Base-by-base conservation (phyloP, 2,888 invertebrate genomes). In the Heterodera filipjevi region DNA sequence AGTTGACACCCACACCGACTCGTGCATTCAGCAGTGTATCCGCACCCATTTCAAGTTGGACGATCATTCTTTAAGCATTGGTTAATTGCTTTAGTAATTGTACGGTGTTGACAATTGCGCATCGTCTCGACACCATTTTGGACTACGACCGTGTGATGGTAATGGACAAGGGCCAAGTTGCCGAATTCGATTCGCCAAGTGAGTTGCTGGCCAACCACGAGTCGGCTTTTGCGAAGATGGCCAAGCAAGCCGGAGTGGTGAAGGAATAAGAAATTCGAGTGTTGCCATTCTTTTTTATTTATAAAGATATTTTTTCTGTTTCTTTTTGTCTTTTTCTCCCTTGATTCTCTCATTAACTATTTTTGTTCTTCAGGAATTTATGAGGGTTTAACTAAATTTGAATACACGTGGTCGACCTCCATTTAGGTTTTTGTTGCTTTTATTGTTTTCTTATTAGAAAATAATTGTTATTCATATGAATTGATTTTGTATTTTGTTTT, bases 101-200 rank as follows among this genome's bases (percentile, higher is more conserved):
- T 30, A 87, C 87, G 0, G 82, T 85, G 0, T 81, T 87, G 27
- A 84, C 86, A 12, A 87, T 87, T 49, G 96, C 96, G 49, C 96
- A 96, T 91, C 92, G 96, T 32, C 92, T 96, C 81, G 95, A 95
- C 90, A 96, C 95, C 32, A 95, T 96, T 85, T 92, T 95, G 92
- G 95, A 95, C 91, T 94, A 94, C 53, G 89, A 75, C 88, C 90
- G 90, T 81, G 88, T 90, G 46, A 83, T 91, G 84, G 90, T 91
- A 5, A 85, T 91, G 71, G 90, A 90, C 77, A 85, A 88, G 64
- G 91, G 91, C 16, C 76, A 85, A 19, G 86, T 91, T 3, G 87
- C 83, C 59, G 91, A 91, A 83, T 90, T 90, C 84, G 90, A 90
- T 82, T 84, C 88, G 5, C 91, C 91, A 5, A 77, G 83, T 32